Base-by-base conservation (phyloP, 2,113 vertebrate genomes). In the Motacilla alba region DNA sequence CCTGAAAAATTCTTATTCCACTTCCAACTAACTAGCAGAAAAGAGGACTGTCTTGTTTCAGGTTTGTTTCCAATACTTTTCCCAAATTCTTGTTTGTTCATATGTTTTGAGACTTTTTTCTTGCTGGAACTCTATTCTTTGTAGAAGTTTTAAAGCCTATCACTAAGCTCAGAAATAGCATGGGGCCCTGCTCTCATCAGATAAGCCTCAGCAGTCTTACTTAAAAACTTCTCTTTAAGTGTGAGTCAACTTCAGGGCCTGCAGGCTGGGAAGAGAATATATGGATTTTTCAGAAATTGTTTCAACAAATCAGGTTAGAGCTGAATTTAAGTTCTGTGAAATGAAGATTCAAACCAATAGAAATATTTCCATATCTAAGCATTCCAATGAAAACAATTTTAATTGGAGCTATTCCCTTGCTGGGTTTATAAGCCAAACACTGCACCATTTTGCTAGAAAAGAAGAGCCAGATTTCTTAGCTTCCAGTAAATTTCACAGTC, bases 381-480 rank as follows among this genome's bases (percentile, higher is more conserved):
- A 89, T 90, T 96, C 93, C 94, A 96, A 92, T 67, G 80, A 94
- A 97, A 96, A 95, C 76, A 94, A 78, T 93, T 95, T 95, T 94
- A 90, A 87, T 93, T 96, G 86, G 93, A 96, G 59, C 92, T 97
- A 90, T 95, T 96, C 94, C 95, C 88, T 93, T 66, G 76, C 73
- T 92, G 62, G 44, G 3, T 87, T 95, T 92, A 53, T 64, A 78
- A 95, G 94, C 87, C 93, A 97, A 96, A 88, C 37, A 75, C 85
- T 94, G 88, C 64, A 90, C 92, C 88, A 89, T 90, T 92, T 87
- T 90, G 20, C 53, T 93, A 81, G 73, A 83, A 83, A 70, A 87
- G 91, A 94, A 87, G 69, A 94, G 76, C 76, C 69, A 92, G 83
- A 90, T 81, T 84, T 81, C 52, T 91, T 90, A 91, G 70, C 62